Evolutionary conservation across 1,140 invertebrate genomes (phyloP).

Genomic region (Zaprionus camerounensis): DNA sequence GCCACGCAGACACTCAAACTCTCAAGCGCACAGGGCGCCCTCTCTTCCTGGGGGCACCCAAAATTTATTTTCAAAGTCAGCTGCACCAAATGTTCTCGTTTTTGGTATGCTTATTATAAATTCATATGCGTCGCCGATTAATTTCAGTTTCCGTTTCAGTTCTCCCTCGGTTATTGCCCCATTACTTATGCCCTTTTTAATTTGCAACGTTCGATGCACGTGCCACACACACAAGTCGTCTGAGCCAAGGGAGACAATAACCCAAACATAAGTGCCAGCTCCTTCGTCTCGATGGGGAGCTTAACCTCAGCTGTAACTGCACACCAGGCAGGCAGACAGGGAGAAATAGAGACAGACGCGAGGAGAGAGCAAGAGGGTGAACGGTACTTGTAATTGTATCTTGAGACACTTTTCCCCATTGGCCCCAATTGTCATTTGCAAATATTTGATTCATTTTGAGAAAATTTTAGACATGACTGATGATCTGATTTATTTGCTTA

Average conservation of each 20-base stretch:
- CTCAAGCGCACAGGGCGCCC: background rate
- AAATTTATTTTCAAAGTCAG: conserved; percentile 77
- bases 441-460: conserved; percentile 3
- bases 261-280: conserved; percentile 24
- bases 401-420: background rate
- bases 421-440: background rate
- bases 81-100: conserved; percentile 67
- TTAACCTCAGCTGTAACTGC: conserved; percentile 2
- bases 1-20: conserved; percentile 29
- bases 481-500: background rate
- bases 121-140: conserved; percentile 79
- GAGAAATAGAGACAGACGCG: background rate
- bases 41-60: background rate
- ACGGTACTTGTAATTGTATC: background rate
- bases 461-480: background rate
- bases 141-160: conserved; percentile 68
- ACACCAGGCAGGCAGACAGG: background rate
- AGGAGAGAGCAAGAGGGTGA: background rate
- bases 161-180: conserved; percentile 40
- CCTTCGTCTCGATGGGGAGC: conserved; percentile 6
- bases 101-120: conserved; percentile 66
- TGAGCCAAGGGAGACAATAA: conserved; percentile 33
- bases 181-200: conserved; percentile 79
- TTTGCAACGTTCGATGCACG: conserved; percentile 71
- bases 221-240: conserved; percentile 45